A percentile compares a stretch with the other conserved stretches of the same genome.
Conservation (phyloP, 2,888 invertebrate genomes). For the Choreutis nemorana region DNA sequence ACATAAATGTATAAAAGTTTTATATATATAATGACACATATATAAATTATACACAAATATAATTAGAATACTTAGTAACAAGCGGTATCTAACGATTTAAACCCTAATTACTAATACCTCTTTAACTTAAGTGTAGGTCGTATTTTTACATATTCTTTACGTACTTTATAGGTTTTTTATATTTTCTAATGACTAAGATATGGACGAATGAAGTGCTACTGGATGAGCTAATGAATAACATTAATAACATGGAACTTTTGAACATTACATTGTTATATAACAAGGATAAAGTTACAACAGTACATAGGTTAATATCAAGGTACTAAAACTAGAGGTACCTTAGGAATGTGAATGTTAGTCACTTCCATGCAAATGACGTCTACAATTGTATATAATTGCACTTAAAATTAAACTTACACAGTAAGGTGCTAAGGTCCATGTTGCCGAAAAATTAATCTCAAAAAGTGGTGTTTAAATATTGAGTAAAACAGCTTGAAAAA, state of each 20-base stretch:
- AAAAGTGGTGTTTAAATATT: slow-evolving; percentile 4
- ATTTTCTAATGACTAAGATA: slow-evolving; percentile 55
- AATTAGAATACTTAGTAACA: slow-evolving; percentile 4
- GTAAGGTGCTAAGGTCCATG: too few relatives aligned
- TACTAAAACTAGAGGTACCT: slow-evolving; percentile 34
- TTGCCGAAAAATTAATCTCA: slow-evolving; percentile 7
- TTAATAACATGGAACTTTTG: slow-evolving; percentile 11
- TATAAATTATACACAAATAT: slow-evolving; percentile 11
- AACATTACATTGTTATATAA: not conserved
- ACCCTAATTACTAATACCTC: too few relatives aligned
- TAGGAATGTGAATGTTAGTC: too few relatives aligned
- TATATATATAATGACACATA: slow-evolving; percentile 5
- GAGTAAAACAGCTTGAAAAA: slow-evolving; percentile 16
- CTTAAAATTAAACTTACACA: too few relatives aligned
- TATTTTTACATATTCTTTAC: slow-evolving; percentile 54
- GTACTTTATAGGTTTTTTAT: slow-evolving; percentile 26
- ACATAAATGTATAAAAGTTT: slow-evolving; percentile 10
- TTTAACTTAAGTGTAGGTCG: too few relatives aligned
- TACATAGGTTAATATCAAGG: slow-evolving; percentile 18
- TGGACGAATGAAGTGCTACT: slow-evolving; percentile 57
- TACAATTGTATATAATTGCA: too few relatives aligned
- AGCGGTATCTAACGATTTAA: slow-evolving; percentile 6
- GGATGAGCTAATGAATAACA: slow-evolving; percentile 31
- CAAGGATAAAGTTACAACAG: not conserved
- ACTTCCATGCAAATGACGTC: too few relatives aligned